phyloP scores from a whole-genome alignment of 2,888 invertebrate species.

The Cryptus armator region DNA sequence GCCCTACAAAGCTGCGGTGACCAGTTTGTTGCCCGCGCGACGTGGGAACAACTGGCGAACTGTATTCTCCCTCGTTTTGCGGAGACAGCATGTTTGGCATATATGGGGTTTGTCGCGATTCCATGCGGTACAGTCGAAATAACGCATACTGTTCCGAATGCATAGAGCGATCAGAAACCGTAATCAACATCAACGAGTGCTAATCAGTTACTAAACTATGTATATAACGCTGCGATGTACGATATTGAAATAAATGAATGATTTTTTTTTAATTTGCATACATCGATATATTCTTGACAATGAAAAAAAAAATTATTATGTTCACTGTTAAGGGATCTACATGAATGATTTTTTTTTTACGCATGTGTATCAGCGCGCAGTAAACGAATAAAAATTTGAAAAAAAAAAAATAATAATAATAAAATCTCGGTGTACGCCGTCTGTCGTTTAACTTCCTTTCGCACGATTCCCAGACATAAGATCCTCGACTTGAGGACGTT shows the following conservation, averaged over 20 bases:
- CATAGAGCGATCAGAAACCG: background rate
- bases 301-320: background rate
- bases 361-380: slow-evolving; percentile 2
- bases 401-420: no score
- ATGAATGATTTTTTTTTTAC: background rate
- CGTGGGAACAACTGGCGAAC: slow-evolving; percentile 53
- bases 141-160: background rate
- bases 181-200: background rate
- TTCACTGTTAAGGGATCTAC: background rate
- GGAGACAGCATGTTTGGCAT: slow-evolving; percentile 16
- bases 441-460: slow-evolving; percentile 60
- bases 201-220: background rate
- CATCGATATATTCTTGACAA: background rate
- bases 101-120: background rate
- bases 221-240: background rate
- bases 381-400: slow-evolving; percentile 19
- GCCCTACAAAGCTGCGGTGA: slow-evolving; percentile 46
- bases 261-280: background rate
- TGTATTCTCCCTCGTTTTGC: slow-evolving; percentile 17
- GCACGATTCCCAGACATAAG: slow-evolving; percentile 58
- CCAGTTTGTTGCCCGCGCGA: slow-evolving; percentile 60
- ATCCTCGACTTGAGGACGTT: slow-evolving; percentile 63
- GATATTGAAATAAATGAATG: background rate
- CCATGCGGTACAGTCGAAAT: background rate
- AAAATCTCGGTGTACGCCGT: slow-evolving; percentile 48